Evolutionary conservation across 2,113 vertebrate species (phyloP).

Genomic region (Nyctibius bracteatus): DNA sequence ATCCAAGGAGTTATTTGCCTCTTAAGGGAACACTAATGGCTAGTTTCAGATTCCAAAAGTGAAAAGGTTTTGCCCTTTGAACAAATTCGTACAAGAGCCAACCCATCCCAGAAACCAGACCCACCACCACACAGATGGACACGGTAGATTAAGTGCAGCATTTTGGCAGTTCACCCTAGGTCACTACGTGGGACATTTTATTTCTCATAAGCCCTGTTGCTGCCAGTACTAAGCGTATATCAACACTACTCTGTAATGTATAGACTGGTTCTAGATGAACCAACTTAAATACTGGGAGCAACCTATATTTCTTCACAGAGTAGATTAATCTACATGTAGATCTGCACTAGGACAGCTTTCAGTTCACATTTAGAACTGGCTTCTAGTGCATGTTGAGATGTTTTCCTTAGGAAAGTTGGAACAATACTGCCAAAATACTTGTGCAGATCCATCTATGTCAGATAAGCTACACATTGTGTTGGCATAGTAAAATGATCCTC

Average conservation of each 20-base stretch:
- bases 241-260: too few species aligned
- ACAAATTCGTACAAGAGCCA: neutral
- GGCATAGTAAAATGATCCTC: neutral
- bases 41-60: neutral
- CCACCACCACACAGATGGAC: too few species aligned
- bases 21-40: neutral
- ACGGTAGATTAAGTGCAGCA: neutral
- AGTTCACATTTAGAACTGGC: neutral
- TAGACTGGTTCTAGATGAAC: neutral
- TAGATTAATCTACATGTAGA: fast-evolving
- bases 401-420: neutral
- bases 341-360: neutral
- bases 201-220: neutral
- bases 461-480: neutral
- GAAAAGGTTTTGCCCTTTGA: neutral
- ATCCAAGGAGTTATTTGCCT: neutral
- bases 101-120: neutral
- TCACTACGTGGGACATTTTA: neutral
- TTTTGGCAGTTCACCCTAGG: neutral
- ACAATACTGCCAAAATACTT: neutral
- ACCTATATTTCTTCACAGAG: neutral
- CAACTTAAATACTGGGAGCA: neutral
- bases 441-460: neutral
- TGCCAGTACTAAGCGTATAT: neutral
- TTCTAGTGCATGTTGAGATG: neutral